Percentiles rank a stretch among this genome's conserved stretches.
Conservation (phyloP, 2,888 invertebrate genomes). For the Oscheius sp. region DNA sequence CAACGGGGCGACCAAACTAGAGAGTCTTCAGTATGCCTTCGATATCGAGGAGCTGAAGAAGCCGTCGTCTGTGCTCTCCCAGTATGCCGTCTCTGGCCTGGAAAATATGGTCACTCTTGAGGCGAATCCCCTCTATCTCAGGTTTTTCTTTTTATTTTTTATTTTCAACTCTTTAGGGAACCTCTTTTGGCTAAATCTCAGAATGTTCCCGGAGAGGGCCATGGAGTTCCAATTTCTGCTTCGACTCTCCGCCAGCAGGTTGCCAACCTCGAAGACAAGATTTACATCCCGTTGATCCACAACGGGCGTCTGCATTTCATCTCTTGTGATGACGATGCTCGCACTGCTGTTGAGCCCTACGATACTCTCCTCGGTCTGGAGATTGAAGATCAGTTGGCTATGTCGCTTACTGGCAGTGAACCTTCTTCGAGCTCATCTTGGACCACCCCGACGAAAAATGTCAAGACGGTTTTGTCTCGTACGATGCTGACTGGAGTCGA, state of each 20-base stretch:
- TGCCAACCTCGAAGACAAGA: constrained; percentile 18
- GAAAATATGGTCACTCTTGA: constrained; percentile 4
- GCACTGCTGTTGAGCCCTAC: constrained; percentile 5
- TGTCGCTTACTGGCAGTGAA: too few species aligned
- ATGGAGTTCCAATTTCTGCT: constrained; percentile 3
- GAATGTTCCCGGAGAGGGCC: constrained; percentile 6
- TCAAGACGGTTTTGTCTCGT: background rate
- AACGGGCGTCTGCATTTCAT: constrained; percentile 1
- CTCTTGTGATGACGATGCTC: constrained; percentile 9
- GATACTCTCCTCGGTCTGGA: constrained; percentile 2
- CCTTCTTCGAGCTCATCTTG: background rate
- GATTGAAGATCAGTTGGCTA: background rate
- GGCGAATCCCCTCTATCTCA: constrained; percentile 10
- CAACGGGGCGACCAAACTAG: background rate
- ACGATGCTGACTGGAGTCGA: constrained; percentile 16
- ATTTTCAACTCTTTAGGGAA: too few species aligned
- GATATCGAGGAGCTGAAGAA: background rate
- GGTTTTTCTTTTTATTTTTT: too few species aligned
- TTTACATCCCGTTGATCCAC: constrained; percentile 1
- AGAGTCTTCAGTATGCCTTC: constrained; percentile 19
- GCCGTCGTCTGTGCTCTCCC: constrained; percentile 8
- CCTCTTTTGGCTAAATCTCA: background rate
- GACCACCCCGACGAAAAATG: background rate
- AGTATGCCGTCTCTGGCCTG: constrained; percentile 1
- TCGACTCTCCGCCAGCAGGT: background rate